These are phyloP conservation scores for Mactra quadrangularis DNA, from an alignment of 1,140 invertebrate species.

Conservation along the genomic window DNA sequence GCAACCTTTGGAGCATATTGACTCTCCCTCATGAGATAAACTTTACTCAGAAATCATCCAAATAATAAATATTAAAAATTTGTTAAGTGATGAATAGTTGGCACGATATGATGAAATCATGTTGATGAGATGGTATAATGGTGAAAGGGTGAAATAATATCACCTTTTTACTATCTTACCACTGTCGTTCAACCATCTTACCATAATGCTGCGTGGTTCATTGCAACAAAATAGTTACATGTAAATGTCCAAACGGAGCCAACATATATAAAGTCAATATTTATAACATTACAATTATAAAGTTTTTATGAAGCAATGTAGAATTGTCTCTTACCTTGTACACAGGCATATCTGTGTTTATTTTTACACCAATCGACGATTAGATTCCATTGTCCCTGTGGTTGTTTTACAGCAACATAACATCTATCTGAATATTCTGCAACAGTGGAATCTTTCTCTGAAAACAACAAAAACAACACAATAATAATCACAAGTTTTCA, in stretches of 20 bases:
- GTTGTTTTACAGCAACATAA: constrained; percentile 20
- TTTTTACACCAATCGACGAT: constrained; percentile 6
- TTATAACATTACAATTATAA: background rate
- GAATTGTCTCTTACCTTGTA: constrained; percentile 24
- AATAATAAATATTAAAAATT: no score
- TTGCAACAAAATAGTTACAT: background rate
- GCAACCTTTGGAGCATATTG: no score
- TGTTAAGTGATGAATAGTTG: no score
- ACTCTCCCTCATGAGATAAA: no score
- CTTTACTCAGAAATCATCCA: no score
- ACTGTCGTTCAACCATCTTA: background rate
- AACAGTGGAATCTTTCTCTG: background rate
- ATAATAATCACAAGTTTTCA: no score
- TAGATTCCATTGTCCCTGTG: constrained; percentile 12
- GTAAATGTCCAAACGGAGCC: background rate
- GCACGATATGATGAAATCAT: no score
- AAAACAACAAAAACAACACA: no score
- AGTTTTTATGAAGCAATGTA: background rate
- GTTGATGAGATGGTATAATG: no score
- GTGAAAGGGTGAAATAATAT: no score
- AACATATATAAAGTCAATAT: background rate
- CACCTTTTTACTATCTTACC: background rate
- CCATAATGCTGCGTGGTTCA: background rate
- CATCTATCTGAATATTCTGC: constrained; percentile 33
- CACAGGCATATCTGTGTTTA: constrained; percentile 36